A percentile compares a stretch with the other conserved stretches of the same genome.
Conservation (phyloP, 2,888 invertebrate genomes). For the Tribolium freemani region DNA sequence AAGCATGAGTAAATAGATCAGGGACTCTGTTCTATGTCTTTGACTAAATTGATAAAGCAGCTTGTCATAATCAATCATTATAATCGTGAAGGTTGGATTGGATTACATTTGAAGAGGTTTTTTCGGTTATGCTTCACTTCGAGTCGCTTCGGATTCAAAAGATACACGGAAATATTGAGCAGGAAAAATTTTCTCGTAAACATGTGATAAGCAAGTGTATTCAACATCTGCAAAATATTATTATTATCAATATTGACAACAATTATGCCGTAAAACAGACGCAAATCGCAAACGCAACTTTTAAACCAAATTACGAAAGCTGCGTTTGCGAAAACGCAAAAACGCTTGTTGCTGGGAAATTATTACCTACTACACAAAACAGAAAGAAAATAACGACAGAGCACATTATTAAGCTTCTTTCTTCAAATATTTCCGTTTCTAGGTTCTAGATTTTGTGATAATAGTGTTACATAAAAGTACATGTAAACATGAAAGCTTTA, state of each 20-base stretch:
- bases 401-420: neutral
- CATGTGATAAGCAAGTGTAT: constrained; percentile 10
- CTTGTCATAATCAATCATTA: constrained; percentile 28
- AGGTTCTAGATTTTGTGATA: constrained; percentile 5
- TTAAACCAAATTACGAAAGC: too few relatives aligned
- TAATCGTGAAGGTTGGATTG: constrained; percentile 5
- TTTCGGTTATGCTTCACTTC: constrained; percentile 5
- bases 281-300: neutral
- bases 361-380: neutral
- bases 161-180: neutral
- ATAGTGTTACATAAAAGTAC: neutral
- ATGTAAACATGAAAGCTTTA: neutral
- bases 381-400: neutral
- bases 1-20: constrained; percentile 21
- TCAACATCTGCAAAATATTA: constrained; percentile 44
- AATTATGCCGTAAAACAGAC: neutral
- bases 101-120: constrained; percentile 9
- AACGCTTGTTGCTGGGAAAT: neutral
- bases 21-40: constrained; percentile 12
- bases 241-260: constrained; percentile 16
- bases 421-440: neutral
- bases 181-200: neutral
- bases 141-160: constrained; percentile 5
- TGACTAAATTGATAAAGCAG: constrained; percentile 18
- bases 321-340: too few relatives aligned